phyloP scores from a whole-genome alignment of 1,140 invertebrate genomes.

The Drosophila athabasca region DNA sequence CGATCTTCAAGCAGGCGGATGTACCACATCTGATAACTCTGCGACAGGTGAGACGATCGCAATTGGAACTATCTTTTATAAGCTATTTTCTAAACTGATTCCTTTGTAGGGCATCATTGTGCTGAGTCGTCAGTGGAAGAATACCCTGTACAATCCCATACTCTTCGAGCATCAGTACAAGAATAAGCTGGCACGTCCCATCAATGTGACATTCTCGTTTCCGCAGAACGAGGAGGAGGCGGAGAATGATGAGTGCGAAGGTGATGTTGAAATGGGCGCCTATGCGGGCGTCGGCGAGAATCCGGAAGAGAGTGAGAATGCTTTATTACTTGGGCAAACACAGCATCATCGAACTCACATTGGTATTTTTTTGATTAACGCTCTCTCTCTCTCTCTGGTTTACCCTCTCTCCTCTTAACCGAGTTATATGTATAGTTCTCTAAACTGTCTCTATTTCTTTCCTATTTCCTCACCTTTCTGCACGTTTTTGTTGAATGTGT shows the following conservation, averaged over 20 bases:
- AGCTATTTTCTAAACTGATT: conserved; percentile 22
- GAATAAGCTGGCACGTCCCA: conserved; percentile 90
- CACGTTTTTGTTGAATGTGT: conserved; percentile 38
- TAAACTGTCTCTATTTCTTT: conserved; percentile 20
- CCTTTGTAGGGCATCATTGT: conserved; percentile 92
- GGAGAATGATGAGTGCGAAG: conserved; percentile 81
- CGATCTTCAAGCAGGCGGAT: conserved; percentile 91
- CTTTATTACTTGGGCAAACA: conserved; percentile 84
- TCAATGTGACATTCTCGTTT: conserved; percentile 94
- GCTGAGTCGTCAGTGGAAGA: conserved; percentile 97
- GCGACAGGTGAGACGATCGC: conserved; percentile 86
- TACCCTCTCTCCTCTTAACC: conserved; percentile 63
- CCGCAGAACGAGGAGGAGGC: conserved; percentile 90
- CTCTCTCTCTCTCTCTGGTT: conserved; percentile 55
- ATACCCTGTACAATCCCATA: conserved; percentile 96
- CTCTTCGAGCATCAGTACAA: conserved; percentile 95
- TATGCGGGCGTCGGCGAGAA: conserved; percentile 81
- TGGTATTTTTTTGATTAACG: conserved; percentile 84
- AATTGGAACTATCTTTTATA: background rate
- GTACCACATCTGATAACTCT: conserved; percentile 94
- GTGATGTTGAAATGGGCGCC: conserved; percentile 80
- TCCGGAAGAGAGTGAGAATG: conserved; percentile 84
- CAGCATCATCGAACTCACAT: conserved; percentile 84
- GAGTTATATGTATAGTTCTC: conserved; percentile 64
- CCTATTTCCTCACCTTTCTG: conserved; percentile 20